A percentile compares a stretch with the other conserved stretches of the same genome.
Evolutionary conservation across 2,888 invertebrate genomes (phyloP).

Genomic region (Oxycera nigricornis): DNA sequence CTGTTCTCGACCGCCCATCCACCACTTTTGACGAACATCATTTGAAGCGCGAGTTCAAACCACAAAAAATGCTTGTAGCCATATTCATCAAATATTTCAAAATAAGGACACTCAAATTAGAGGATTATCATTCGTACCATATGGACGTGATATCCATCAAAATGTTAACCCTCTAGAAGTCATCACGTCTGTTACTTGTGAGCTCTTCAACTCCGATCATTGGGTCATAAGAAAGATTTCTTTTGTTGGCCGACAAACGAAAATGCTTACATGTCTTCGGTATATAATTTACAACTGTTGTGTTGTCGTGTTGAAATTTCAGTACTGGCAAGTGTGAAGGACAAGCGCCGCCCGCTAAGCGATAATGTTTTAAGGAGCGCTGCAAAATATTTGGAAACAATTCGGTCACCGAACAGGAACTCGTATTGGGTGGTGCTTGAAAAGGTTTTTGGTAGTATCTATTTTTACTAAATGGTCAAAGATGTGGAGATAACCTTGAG

Average conservation of each 20-base stretch:
- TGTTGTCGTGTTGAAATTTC: not conserved
- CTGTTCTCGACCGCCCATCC: constrained; percentile 28
- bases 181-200: constrained; percentile 17
- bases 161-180: constrained; percentile 19
- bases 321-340: not conserved
- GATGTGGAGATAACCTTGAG: not conserved
- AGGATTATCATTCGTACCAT: constrained; percentile 28
- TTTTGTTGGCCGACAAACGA: not conserved
- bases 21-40: not conserved
- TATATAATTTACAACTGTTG: constrained; percentile 10
- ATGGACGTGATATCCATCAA: constrained; percentile 8
- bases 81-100: not conserved
- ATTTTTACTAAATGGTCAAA: constrained; percentile 21
- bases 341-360: constrained; percentile 10
- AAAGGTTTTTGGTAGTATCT: constrained; percentile 17
- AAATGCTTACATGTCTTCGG: not conserved
- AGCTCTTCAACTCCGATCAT: constrained; percentile 9
- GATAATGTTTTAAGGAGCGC: constrained; percentile 11
- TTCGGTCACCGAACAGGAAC: constrained; percentile 32
- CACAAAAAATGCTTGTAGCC: too few relatives aligned
- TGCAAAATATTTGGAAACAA: constrained; percentile 40
- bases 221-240: constrained; percentile 2
- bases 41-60: not conserved
- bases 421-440: not conserved
- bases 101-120: constrained; percentile 1